Evolutionary conservation across 2,113 vertebrate species (phyloP), one percentile per base, ranked within the genome.

Genomic region (Aramus guarauna): DNA sequence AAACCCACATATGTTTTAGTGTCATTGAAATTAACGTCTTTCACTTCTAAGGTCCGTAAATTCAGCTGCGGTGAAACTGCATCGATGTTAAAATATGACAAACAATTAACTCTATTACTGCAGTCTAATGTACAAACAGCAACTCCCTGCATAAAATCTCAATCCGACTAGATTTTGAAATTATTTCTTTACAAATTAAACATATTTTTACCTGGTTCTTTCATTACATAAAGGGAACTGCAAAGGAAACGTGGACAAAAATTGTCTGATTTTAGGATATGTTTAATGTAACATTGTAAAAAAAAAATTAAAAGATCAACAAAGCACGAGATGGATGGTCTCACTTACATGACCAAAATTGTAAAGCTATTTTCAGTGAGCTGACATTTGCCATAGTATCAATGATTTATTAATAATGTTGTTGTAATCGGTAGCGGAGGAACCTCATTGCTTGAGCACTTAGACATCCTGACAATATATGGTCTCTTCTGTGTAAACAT

Each of bases 381-480:
- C 21, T 92, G 71, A 73, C 32, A 71, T 95, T 90, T 95, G 20
- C 85, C 53, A 36, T 48, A 29, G 10, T 85, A 71, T 87, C 73
- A 82, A 56, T 91, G 39, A 76, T 95, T 95, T 93, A 83, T 86
- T 94, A 74, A 93, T 88, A 88, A 77, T 32, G 39, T 90, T 89
- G 21, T 81, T 91, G 52, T 96, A 91, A 79, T 72, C 88, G 59
- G 43, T 92, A 92, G 63, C 41, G 58, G 75, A 68, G 72, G 75
- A 68, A 75, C 45, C 86, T 34, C 47, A 43, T 66, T 91, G 27
- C 19, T 66, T 73, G 53, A 59, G 48, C 71, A 73, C 27, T 43
- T 30, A 26, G 50, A 18, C 19, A 45, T 56, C 45, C 62, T 82
- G 62, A 26, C 22, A 85, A 36, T 82, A 48, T 52, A 56, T 45